Conservation (phyloP, 2,113 vertebrate genomes). For the Forbesichthys papilliferus region DNA sequence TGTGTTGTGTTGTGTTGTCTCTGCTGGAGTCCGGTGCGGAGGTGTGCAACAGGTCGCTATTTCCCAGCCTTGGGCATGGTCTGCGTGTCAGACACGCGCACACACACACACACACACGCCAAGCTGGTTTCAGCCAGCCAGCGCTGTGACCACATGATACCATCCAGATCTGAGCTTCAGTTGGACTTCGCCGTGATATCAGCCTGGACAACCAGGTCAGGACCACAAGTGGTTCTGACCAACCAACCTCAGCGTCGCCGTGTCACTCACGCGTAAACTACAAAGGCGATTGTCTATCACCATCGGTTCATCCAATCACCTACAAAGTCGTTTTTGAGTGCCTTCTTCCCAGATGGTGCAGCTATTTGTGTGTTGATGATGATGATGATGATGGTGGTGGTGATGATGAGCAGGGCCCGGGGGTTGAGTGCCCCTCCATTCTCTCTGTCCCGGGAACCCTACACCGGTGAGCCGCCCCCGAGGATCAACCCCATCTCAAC, state of each 20-base stretch:
- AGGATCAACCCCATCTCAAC: conserved; percentile 44
- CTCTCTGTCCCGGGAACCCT: conserved; percentile 36
- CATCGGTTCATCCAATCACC: no score
- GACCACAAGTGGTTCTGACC: conserved; percentile 2
- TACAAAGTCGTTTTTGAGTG: no score
- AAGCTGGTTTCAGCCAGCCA: conserved; percentile 29
- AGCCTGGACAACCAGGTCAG: no score
- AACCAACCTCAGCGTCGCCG: no score
- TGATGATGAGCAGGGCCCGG: conserved; percentile 23
- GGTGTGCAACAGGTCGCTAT: conserved; percentile 34
- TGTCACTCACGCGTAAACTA: no score
- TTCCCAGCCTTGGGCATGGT: no score
- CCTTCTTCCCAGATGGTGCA: not conserved
- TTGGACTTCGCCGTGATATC: no score
- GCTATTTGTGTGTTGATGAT: not conserved
- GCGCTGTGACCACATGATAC: no score
- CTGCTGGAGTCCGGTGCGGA: conserved; percentile 38
- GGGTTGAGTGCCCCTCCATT: conserved; percentile 31
- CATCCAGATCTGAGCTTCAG: no score
- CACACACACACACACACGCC: no score
- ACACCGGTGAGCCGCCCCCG: conserved; percentile 34
- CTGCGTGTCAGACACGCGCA: no score
- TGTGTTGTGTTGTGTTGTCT: conserved; percentile 8
- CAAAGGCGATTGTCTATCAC: no score
- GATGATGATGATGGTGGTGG: not conserved